Evolutionary conservation across 1,140 invertebrate species (phyloP), one percentile per base, ranked within the genome.

Genomic region (Aplysia californica): DNA sequence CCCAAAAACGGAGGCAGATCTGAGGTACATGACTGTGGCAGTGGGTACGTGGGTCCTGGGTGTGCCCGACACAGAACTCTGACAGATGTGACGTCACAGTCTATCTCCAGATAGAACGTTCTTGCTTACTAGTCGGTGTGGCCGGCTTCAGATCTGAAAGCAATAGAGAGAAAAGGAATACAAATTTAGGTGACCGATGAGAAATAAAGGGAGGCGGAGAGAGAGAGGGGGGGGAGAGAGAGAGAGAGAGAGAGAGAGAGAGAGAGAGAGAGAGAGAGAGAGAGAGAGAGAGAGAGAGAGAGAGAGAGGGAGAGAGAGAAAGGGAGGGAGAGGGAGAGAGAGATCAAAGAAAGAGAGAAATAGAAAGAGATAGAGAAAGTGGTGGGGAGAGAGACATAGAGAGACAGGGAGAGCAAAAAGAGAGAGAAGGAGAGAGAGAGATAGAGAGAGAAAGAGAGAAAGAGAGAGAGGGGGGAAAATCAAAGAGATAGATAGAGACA

Each of bases 241-340:
- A 61, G 33, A 77, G 6, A 77, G 41, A 58, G 35, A 70, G 50
- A 71, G 3, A 56, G 55, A 77, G 69, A 65, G 29, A 71, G 38
- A 75, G 71, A 69, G 65, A 78, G 56, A 78, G 56, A 65, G 59
- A 72, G 75, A 76, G 31, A 71, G 41, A 61, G 55, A 64, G 66
- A 78, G 33, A 69, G 68, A 73, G 65, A 66, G 58, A 68, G 68
- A 68, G 67, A 77, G 36, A 68, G 61, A 65, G 61, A 65, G 61
- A 65, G 61, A 65, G 61, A 65, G 61, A 65, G 61, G 35, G 61
- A 65, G 61, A 65, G 61, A 65, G 61, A 65, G 61, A 65, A 33
- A 65, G 61, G 35, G 61, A 65, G 61, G 35, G 61, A 65, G 61
- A 65, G 61, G 35, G 61, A 65, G 61, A 65, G 61, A 65, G 61